Conservation (phyloP, 2,888 invertebrate species). For the Melipona bicolor region DNA sequence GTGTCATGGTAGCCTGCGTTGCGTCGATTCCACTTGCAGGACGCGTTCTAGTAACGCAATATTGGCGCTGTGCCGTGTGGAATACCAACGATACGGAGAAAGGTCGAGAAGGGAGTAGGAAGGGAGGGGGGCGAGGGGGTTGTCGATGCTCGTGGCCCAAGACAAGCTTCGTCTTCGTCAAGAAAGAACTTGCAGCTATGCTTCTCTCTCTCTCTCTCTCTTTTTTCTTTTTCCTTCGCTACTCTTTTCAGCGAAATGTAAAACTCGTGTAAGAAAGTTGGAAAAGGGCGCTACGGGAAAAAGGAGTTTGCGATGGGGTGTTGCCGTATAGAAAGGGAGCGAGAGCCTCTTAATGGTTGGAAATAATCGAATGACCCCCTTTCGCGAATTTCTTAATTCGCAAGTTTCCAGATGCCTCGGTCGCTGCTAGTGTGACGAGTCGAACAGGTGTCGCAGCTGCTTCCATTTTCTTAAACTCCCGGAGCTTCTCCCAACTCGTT, state of each 20-base stretch:
- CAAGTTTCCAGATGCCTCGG: slow-evolving; percentile 74
- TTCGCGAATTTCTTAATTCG: slow-evolving; percentile 77
- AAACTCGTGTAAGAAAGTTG: slow-evolving; percentile 81
- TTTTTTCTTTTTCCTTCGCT: background rate
- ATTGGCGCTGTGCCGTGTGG: slow-evolving; percentile 80
- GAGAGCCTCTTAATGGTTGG: slow-evolving; percentile 76
- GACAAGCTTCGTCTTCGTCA: slow-evolving; percentile 47
- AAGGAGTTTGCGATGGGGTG: slow-evolving; percentile 43
- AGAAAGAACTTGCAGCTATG: slow-evolving; percentile 30
- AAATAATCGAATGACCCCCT: slow-evolving; percentile 78
- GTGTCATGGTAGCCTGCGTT: slow-evolving; percentile 68
- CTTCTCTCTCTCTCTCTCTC: background rate
- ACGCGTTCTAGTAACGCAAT: slow-evolving; percentile 83
- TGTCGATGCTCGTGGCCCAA: slow-evolving; percentile 52
- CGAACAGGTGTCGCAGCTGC: slow-evolving; percentile 51
- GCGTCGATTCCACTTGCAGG: slow-evolving; percentile 77
- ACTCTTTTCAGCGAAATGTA: slow-evolving; percentile 75
- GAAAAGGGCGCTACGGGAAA: slow-evolving; percentile 63
- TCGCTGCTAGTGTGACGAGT: slow-evolving; percentile 11
- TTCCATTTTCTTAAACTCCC: slow-evolving; percentile 35
- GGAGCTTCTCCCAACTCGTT: slow-evolving; percentile 26
- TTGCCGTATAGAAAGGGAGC: slow-evolving; percentile 8
- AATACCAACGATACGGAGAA: slow-evolving; percentile 78
- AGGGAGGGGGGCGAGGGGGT: background rate
- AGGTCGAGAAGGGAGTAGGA: slow-evolving; percentile 40